These are phyloP conservation scores for Malurus alboscapulatus DNA, from an alignment of 2,113 vertebrate genomes.

Conservation along the genomic window DNA sequence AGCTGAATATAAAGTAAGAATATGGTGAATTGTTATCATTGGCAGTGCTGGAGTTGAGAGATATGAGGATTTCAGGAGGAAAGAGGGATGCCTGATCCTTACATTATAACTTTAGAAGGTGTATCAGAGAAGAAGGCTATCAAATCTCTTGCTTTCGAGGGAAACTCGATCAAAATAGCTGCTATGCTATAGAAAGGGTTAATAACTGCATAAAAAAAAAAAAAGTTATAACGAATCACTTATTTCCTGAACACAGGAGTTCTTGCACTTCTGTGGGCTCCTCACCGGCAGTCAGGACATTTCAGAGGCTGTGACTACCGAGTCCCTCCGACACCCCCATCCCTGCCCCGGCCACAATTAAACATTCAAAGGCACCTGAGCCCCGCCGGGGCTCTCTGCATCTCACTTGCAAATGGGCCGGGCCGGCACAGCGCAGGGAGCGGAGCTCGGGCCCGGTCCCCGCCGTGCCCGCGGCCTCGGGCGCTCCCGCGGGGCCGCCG, in stretches of 20 bases:
- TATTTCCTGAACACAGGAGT: not conserved
- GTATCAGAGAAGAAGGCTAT: not conserved
- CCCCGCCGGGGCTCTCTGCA: not conserved
- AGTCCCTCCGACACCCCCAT: not conserved
- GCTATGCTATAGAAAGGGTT: not conserved
- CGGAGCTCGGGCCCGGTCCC: not conserved
- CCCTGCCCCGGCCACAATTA: not conserved
- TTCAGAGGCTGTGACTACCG: not conserved
- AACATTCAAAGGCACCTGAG: slow-evolving; percentile 19
- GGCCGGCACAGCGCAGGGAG: not conserved
- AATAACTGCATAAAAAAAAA: not conserved
- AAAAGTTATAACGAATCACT: accelerated
- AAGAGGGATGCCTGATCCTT: not conserved
- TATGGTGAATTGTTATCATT: not conserved
- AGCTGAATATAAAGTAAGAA: not conserved
- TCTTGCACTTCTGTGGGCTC: not conserved
- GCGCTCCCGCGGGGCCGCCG: not conserved
- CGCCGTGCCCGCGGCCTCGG: not conserved
- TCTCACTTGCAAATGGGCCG: not conserved
- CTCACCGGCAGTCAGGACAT: not conserved
- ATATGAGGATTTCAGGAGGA: not conserved
- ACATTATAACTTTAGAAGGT: not conserved
- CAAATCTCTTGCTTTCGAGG: not conserved
- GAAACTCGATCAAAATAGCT: not conserved
- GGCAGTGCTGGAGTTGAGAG: not conserved